phyloP scores from a whole-genome alignment of 2,113 vertebrate genomes.

The Gymnorhina tibicen region DNA sequence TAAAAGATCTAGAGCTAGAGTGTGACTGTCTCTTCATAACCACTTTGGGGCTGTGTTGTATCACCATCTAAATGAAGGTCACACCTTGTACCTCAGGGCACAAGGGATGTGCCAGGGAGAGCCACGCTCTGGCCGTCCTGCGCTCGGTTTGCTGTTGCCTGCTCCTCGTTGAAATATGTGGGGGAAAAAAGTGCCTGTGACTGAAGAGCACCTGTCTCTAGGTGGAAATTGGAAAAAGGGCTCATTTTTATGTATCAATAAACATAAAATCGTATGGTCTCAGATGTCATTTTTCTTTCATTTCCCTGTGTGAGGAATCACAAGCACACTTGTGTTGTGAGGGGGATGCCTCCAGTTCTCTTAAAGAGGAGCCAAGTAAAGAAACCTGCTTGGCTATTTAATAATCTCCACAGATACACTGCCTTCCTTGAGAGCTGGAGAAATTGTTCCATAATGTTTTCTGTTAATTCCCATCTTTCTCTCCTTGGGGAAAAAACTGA shows the following conservation, averaged over 20 bases:
- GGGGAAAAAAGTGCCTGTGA: neutral
- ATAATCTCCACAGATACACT: neutral
- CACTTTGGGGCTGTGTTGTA: neutral
- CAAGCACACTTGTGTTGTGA: neutral
- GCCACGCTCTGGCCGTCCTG: neutral
- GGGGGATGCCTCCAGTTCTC: neutral
- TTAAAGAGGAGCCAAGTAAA: neutral
- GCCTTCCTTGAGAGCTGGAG: neutral
- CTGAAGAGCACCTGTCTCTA: neutral
- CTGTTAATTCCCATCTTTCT: neutral
- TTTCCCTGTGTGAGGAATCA: neutral
- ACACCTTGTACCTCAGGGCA: neutral
- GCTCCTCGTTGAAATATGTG: neutral
- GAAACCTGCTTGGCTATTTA: neutral
- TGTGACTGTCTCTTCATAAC: neutral
- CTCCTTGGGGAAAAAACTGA: neutral
- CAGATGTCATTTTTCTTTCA: neutral
- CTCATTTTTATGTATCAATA: neutral
- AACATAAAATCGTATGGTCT: neutral
- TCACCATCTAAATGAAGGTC: neutral
- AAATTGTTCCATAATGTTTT: neutral
- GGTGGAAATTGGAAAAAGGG: neutral
- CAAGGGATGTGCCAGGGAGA: neutral
- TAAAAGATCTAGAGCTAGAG: neutral
- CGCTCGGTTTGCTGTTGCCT: rapidly evolving